A percentile compares a stretch with the other conserved stretches of the same genome.
These are phyloP conservation scores for Neodiprion lecontei DNA, from an alignment of 1,140 invertebrate genomes.

Conservation along the genomic window DNA sequence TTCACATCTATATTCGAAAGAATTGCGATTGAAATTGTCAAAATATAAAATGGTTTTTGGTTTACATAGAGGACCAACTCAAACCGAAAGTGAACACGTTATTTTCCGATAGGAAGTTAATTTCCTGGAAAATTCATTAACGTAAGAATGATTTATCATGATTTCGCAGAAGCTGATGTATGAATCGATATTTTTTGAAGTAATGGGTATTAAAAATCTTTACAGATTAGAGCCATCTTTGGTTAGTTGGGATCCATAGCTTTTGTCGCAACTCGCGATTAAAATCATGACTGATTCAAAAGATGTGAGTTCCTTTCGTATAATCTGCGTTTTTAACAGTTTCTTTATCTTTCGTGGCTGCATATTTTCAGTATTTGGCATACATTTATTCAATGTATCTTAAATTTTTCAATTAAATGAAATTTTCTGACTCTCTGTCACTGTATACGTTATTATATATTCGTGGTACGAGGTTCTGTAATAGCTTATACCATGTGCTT, in stretches of 20 bases:
- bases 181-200: not conserved
- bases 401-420: not conserved
- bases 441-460: too few relatives aligned
- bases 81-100: too few relatives aligned
- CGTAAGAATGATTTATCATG: not conserved
- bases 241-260: constrained; percentile 43
- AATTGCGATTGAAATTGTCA: too few relatives aligned
- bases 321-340: constrained; percentile 29
- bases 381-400: constrained; percentile 1
- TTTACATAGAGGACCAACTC: too few relatives aligned
- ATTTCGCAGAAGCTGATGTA: not conserved
- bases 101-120: too few relatives aligned
- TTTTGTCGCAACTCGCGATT: constrained; percentile 37
- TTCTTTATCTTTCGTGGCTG: not conserved
- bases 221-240: constrained; percentile 42
- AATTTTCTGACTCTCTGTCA: too few relatives aligned
- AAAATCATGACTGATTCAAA: constrained; percentile 35
- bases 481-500: not conserved
- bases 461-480: not conserved
- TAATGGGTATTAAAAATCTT: constrained; percentile 27
- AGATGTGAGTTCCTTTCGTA: constrained; percentile 37
- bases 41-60: too few relatives aligned
- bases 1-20: too few relatives aligned
- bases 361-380: not conserved
- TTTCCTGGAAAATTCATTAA: too few relatives aligned